A percentile compares a stretch with the other conserved stretches of the same genome.
Conservation (phyloP, 2,888 invertebrate genomes). For the Xanthia icteritia region DNA sequence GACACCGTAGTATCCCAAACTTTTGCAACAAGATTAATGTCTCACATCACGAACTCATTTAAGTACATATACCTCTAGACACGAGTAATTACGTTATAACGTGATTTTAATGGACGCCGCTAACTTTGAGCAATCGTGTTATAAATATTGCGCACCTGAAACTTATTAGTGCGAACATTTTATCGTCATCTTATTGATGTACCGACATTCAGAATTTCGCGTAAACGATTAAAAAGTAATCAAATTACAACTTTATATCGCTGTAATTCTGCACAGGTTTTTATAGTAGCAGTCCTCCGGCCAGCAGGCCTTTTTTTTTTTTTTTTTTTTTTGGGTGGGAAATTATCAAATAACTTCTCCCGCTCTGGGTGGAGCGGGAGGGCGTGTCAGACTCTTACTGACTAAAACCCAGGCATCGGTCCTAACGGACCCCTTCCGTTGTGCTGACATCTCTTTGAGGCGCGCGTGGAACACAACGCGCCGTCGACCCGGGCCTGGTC, state of each 20-base stretch:
- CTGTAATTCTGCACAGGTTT: background rate
- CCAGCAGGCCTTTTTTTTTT: too few relatives aligned
- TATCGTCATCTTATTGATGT: conserved; percentile 40
- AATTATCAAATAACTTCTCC: too few relatives aligned
- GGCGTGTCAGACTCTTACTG: too few relatives aligned
- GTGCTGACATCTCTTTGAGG: too few relatives aligned
- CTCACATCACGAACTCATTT: conserved; percentile 53
- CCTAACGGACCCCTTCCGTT: too few relatives aligned
- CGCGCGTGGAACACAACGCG: too few relatives aligned
- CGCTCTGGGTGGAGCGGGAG: too few relatives aligned
- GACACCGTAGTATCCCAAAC: conserved; percentile 54
- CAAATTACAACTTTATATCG: conserved; percentile 47
- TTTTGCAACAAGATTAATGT: conserved; percentile 69
- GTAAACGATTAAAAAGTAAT: conserved; percentile 61
- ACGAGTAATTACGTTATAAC: conserved; percentile 66
- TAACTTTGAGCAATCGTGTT: conserved; percentile 47
- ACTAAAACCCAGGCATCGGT: too few relatives aligned
- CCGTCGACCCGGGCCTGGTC: too few relatives aligned
- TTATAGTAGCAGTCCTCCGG: background rate
- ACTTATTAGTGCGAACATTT: conserved; percentile 38
- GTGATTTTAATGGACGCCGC: conserved; percentile 66
- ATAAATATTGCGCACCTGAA: conserved; percentile 51
- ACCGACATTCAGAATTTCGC: conserved; percentile 32
- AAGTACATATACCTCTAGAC: conserved; percentile 47
- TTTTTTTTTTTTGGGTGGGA: too few relatives aligned